These are phyloP conservation scores for Rhimphoctona megacephalus DNA, from an alignment of 2,888 invertebrate species.

Conservation along the genomic window DNA sequence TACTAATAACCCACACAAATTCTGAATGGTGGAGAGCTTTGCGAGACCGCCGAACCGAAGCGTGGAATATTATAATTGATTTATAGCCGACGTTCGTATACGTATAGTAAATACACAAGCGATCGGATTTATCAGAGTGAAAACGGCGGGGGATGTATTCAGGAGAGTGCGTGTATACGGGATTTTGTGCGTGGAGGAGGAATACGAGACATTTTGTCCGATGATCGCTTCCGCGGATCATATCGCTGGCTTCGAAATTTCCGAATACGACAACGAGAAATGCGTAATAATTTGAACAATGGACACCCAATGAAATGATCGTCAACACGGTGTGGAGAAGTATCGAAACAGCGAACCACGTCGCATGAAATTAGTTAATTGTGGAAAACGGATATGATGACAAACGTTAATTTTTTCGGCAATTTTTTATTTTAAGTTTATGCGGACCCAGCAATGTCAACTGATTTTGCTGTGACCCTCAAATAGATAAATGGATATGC, in stretches of 20 bases:
- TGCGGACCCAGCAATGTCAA: neutral
- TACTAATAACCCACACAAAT: constrained; percentile 82
- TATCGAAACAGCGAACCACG: constrained; percentile 8
- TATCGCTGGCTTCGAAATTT: constrained; percentile 65
- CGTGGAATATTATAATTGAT: constrained; percentile 85
- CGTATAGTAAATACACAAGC: constrained; percentile 44
- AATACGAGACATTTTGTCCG: constrained; percentile 61
- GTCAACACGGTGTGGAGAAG: constrained; percentile 24
- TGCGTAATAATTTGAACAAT: constrained; percentile 65
- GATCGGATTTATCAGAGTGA: constrained; percentile 82
- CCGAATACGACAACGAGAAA: constrained; percentile 61
- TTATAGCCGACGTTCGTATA: constrained; percentile 75
- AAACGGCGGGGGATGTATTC: constrained; percentile 59
- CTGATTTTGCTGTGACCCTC: constrained; percentile 51
- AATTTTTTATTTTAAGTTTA: neutral
- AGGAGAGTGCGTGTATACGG: constrained; percentile 9
- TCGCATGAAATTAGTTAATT: constrained; percentile 60
- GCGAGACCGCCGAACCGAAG: constrained; percentile 83
- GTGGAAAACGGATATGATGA: constrained; percentile 45
- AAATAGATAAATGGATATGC: constrained; percentile 21
- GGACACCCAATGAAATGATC: constrained; percentile 42
- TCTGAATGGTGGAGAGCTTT: constrained; percentile 19
- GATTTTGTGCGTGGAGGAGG: constrained; percentile 11
- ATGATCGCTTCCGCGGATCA: constrained; percentile 62
- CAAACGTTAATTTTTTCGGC: constrained; percentile 20